A percentile compares a stretch with the other conserved stretches of the same genome.
Conservation (phyloP, 2,113 vertebrate species). For the Hyperoodon ampullatus region DNA sequence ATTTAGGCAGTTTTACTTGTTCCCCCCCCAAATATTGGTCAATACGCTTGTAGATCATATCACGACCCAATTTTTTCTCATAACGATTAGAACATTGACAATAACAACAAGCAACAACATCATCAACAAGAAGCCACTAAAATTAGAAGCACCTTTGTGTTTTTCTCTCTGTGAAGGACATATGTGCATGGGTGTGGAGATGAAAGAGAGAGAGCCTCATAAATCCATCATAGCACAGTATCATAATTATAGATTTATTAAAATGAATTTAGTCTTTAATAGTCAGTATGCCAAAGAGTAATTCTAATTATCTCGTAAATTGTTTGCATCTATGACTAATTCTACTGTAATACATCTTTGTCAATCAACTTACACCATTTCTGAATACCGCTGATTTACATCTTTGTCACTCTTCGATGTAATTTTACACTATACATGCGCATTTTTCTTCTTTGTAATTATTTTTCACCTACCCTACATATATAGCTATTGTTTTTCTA, state of each 20-base stretch:
- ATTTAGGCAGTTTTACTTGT: neutral
- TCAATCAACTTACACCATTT: constrained; percentile 72
- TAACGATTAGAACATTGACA: neutral
- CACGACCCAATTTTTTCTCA: neutral
- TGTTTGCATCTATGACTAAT: constrained; percentile 82
- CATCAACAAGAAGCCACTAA: neutral
- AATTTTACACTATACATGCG: neutral
- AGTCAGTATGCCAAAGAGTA: constrained; percentile 79
- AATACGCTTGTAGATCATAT: neutral
- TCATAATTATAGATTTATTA: constrained; percentile 76
- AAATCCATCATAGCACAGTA: constrained; percentile 44
- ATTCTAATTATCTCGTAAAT: constrained; percentile 83
- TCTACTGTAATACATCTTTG: constrained; percentile 77
- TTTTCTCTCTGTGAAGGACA: constrained; percentile 14
- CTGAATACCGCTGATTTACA: constrained; percentile 57
- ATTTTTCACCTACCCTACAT: neutral
- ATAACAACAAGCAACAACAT: neutral
- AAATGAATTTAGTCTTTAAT: constrained; percentile 81
- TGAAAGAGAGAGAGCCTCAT: neutral
- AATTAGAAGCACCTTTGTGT: neutral
- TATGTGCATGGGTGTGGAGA: neutral
- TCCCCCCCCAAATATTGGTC: neutral
- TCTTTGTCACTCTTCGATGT: neutral
- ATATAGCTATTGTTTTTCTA: neutral
- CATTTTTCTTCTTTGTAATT: neutral